These are phyloP conservation scores for Coelopa frigida DNA, from an alignment of 1,140 invertebrate species.

Conservation along the genomic window DNA sequence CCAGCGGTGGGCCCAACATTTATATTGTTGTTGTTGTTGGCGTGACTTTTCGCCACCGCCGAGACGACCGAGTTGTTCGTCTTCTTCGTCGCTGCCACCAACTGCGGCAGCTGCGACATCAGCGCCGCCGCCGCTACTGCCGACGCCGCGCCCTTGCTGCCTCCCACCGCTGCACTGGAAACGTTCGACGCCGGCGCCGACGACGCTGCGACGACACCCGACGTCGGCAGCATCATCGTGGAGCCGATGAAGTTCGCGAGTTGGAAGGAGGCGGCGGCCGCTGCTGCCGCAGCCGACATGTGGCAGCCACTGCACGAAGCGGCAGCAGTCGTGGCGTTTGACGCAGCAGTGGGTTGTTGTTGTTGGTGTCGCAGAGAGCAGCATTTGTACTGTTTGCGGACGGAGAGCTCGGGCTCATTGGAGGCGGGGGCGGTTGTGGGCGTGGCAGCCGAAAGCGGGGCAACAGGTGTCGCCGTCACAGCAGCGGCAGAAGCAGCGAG, in stretches of 20 bases:
- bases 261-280: slow-evolving; percentile 37
- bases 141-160: not conserved
- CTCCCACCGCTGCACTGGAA: slow-evolving; percentile 3
- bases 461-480: slow-evolving; percentile 17
- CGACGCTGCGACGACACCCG: slow-evolving; percentile 9
- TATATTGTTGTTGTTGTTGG: slow-evolving; percentile 4
- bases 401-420: not conserved
- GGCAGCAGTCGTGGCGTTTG: slow-evolving; percentile 4
- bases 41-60: too few relatives aligned
- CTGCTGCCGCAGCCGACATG: slow-evolving; percentile 27
- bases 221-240: slow-evolving; percentile 23
- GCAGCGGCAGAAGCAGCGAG: slow-evolving; percentile 1
- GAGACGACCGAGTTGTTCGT: too few relatives aligned
- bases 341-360: slow-evolving; percentile 15
- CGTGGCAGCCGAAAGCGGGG: slow-evolving; percentile 9
- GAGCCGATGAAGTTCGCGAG: slow-evolving; percentile 32
- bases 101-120: not conserved
- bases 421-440: not conserved
- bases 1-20: slow-evolving; percentile 5
- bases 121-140: not conserved
- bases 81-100: slow-evolving; percentile 6
- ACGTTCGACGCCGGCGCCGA: slow-evolving; percentile 8
- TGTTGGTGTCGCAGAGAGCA: slow-evolving; percentile 17
- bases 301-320: slow-evolving; percentile 32
- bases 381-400: not conserved